These are phyloP conservation scores for Pelecanoides urinatrix DNA, from an alignment of 2,113 vertebrate species.

Conservation along the genomic window DNA sequence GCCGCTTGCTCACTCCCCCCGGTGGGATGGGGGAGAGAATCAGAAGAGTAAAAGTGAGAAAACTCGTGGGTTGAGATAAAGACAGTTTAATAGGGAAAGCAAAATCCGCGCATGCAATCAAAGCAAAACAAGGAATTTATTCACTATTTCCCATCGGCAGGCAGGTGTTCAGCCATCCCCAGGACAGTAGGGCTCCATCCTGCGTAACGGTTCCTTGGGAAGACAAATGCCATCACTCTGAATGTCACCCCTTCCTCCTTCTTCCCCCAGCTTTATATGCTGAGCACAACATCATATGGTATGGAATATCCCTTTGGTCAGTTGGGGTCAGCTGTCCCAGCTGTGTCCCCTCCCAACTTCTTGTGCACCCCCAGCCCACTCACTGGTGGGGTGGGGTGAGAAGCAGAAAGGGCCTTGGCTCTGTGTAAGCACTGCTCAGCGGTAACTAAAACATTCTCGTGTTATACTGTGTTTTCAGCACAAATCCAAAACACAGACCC, in stretches of 20 bases:
- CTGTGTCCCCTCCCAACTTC: not conserved
- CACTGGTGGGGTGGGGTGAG: not conserved
- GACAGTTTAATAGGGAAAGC: not conserved
- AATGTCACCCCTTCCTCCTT: not conserved
- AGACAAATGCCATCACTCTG: not conserved
- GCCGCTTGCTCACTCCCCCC: not conserved
- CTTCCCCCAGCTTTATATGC: not conserved
- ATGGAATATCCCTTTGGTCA: too few species aligned
- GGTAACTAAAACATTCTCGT: not conserved
- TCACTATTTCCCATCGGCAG: not conserved
- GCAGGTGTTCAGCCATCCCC: not conserved
- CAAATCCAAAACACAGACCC: not conserved
- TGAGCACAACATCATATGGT: not conserved
- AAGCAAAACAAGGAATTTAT: not conserved
- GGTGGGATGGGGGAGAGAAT: too few species aligned
- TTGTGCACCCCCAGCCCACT: not conserved
- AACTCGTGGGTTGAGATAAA: not conserved
- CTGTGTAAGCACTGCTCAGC: not conserved
- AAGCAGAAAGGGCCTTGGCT: not conserved
- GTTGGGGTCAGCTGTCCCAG: not conserved
- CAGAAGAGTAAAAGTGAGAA: not conserved
- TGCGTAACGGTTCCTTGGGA: fast-evolving
- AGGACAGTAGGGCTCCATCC: not conserved
- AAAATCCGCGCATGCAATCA: not conserved
- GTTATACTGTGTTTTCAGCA: not conserved